Percentiles rank a stretch among this genome's conserved stretches.
phyloP scores from a whole-genome alignment of 2,797 vertebrate species.

The Alca torda region DNA sequence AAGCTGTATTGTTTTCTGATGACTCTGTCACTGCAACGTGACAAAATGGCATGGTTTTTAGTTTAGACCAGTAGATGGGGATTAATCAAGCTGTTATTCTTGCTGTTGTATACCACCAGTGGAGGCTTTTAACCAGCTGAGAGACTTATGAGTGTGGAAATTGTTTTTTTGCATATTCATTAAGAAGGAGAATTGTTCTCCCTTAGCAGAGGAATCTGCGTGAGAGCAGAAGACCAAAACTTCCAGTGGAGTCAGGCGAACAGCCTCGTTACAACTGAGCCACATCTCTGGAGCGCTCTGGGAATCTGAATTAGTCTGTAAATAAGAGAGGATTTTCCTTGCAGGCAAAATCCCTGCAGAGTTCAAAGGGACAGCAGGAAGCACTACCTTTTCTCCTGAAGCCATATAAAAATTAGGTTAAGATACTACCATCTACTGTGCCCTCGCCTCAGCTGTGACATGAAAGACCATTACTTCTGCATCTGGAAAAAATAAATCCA shows the following conservation, averaged over 20 bases:
- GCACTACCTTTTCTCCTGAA: neutral
- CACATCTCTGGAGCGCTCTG: neutral
- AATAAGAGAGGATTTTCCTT: neutral
- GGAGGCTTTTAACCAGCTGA: slow-evolving; percentile 39
- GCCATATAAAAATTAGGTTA: neutral
- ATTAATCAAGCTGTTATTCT: slow-evolving; percentile 48
- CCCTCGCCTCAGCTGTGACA: rapidly evolving
- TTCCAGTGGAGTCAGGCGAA: neutral
- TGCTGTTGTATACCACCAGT: neutral
- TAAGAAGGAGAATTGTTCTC: slow-evolving; percentile 21
- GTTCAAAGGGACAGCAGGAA: neutral
- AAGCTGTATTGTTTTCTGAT: slow-evolving; percentile 19
- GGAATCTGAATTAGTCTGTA: neutral
- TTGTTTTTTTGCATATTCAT: slow-evolving; percentile 28
- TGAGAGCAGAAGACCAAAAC: slow-evolving; percentile 3
- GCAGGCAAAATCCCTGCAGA: neutral
- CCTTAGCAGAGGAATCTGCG: neutral
- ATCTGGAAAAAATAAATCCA: neutral
- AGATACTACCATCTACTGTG: neutral
- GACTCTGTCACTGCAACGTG: slow-evolving; percentile 12
- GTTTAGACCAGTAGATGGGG: slow-evolving; percentile 2
- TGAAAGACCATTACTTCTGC: neutral
- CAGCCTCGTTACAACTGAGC: neutral
- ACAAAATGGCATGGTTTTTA: neutral
- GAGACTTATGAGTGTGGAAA: neutral